Percentiles rank a stretch among this genome's conserved stretches.
Conservation (phyloP, 2,797 vertebrate species). For the Epinephelus awoara region DNA sequence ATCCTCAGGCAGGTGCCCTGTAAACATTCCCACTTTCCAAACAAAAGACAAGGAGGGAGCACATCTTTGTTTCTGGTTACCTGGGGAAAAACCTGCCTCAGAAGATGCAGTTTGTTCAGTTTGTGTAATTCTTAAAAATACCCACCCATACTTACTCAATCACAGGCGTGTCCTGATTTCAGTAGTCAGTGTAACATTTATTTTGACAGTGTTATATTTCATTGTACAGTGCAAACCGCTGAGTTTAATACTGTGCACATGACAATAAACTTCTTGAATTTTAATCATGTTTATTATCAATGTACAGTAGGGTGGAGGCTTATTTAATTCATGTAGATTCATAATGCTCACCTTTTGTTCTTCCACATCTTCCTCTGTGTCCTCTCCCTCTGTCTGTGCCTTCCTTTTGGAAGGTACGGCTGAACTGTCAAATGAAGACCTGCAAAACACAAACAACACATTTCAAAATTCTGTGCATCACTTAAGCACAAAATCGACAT, state of each 20-base stretch:
- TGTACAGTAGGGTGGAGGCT: background rate
- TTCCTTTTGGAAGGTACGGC: constrained; percentile 89
- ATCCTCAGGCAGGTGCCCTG: background rate
- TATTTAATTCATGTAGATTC: background rate
- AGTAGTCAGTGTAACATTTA: too few species aligned
- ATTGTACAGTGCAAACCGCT: too few species aligned
- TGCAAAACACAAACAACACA: constrained; percentile 66
- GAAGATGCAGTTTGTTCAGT: background rate
- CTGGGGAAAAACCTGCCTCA: background rate
- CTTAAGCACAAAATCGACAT: background rate
- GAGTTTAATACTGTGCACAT: too few species aligned
- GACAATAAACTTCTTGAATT: too few species aligned
- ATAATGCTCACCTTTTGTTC: constrained; percentile 90
- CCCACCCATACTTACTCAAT: background rate
- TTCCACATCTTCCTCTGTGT: constrained; percentile 93
- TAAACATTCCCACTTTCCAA: too few species aligned
- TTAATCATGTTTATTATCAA: background rate
- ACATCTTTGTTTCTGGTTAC: background rate
- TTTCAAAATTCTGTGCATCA: background rate
- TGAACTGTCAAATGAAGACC: constrained; percentile 92
- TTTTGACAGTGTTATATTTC: too few species aligned
- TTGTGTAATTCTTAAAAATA: background rate
- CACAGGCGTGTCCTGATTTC: background rate
- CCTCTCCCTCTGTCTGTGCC: constrained; percentile 91
- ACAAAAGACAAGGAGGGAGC: background rate